phyloP scores from a whole-genome alignment of 2,888 invertebrate genomes.

The Cantharis flavilabris region DNA sequence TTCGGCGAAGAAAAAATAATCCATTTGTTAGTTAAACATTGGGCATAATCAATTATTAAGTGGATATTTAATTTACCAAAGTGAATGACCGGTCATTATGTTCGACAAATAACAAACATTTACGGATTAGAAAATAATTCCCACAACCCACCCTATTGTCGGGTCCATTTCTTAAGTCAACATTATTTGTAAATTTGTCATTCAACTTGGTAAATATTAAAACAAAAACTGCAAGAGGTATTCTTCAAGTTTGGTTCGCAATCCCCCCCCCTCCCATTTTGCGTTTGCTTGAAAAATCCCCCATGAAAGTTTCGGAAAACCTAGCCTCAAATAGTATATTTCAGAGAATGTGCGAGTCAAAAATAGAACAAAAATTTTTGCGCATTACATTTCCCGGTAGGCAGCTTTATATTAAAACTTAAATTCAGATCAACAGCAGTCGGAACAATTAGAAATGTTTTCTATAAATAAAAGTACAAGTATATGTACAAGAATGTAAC shows the following conservation, averaged over 20 bases:
- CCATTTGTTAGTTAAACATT: neutral
- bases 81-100: conserved; percentile 20
- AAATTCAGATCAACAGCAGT: neutral
- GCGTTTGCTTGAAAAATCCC: neutral
- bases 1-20: neutral
- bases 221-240: neutral
- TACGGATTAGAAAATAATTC: conserved; percentile 17
- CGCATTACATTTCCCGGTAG: neutral
- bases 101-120: conserved; percentile 1
- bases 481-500: neutral
- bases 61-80: conserved; percentile 9
- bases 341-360: neutral
- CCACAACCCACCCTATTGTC: conserved; percentile 11
- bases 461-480: neutral
- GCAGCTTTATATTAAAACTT: neutral
- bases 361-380: neutral
- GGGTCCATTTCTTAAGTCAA: conserved; percentile 7
- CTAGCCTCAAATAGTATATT: neutral
- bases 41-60: neutral
- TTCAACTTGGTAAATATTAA: neutral
- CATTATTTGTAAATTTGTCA: neutral
- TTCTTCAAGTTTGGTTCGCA: too few species aligned
- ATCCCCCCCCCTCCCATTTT: neutral
- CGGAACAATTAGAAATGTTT: neutral
- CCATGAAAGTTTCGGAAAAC: neutral